Percentiles rank a stretch among this genome's conserved stretches.
Conservation (phyloP, 2,888 invertebrate genomes). For the Fabriciana adippe region DNA sequence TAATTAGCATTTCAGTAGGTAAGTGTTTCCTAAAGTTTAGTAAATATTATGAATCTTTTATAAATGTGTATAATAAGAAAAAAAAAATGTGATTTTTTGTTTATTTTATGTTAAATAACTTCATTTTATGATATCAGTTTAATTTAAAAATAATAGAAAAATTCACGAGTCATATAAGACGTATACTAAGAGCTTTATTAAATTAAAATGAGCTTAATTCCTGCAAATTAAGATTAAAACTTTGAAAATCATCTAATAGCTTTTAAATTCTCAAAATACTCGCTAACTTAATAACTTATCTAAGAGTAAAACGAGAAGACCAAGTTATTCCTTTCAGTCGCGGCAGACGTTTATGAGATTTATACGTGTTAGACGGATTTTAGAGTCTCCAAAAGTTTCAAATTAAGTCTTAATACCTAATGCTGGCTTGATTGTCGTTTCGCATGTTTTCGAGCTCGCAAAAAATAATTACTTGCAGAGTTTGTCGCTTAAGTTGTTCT, state of each 20-base stretch:
- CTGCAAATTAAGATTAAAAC: slow-evolving; percentile 15
- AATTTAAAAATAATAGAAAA: too few species aligned
- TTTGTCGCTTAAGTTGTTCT: slow-evolving; percentile 48
- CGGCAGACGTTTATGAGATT: slow-evolving; percentile 24
- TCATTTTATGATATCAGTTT: too few species aligned
- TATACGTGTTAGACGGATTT: slow-evolving; percentile 20
- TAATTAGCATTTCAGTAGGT: too few species aligned
- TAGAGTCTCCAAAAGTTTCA: slow-evolving; percentile 23
- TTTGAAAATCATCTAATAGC: slow-evolving; percentile 18
- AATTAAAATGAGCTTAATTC: slow-evolving; percentile 13
- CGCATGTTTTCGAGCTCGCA: slow-evolving; percentile 58
- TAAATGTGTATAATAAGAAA: too few species aligned
- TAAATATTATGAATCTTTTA: too few species aligned
- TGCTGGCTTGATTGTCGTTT: slow-evolving; percentile 64
- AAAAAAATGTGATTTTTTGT: too few species aligned
- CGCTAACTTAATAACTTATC: slow-evolving; percentile 21
- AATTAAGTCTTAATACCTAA: slow-evolving; percentile 50
- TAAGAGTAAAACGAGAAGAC: slow-evolving; percentile 19
- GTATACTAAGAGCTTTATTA: slow-evolving; percentile 1
- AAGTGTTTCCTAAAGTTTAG: too few species aligned
- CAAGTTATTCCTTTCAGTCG: slow-evolving; percentile 20
- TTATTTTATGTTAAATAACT: too few species aligned
- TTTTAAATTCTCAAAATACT: slow-evolving; percentile 19
- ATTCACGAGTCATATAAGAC: background rate
- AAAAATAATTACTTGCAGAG: slow-evolving; percentile 61